Percentiles rank a stretch among this genome's conserved stretches.
phyloP scores from a whole-genome alignment of 2,888 invertebrate genomes.

The Heliconius ethilla region DNA sequence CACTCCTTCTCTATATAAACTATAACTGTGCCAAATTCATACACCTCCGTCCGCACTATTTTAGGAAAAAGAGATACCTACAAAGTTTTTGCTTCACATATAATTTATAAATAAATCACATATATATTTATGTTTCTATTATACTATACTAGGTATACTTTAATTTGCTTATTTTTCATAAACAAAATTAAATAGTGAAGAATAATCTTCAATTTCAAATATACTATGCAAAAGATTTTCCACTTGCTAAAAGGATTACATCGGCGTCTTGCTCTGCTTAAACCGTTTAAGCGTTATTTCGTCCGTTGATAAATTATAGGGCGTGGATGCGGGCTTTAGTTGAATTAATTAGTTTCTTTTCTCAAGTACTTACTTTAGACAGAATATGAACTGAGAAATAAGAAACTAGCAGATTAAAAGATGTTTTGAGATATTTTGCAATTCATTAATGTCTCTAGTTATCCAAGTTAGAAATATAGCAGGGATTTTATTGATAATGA shows the following conservation, averaged over 20 bases:
- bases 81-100: too few relatives aligned
- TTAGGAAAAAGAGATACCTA: too few relatives aligned
- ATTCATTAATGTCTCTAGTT: background rate
- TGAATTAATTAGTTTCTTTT: conserved; percentile 51
- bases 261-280: conserved; percentile 47
- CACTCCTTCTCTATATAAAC: too few relatives aligned
- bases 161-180: background rate
- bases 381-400: conserved; percentile 32
- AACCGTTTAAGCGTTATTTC: conserved; percentile 47
- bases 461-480: background rate
- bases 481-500: background rate
- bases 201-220: conserved; percentile 10
- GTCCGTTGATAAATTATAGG: conserved; percentile 49
- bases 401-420: conserved; percentile 22
- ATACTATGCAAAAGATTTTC: conserved; percentile 40
- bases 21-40: too few relatives aligned
- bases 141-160: background rate
- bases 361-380: conserved; percentile 21
- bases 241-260: conserved; percentile 47
- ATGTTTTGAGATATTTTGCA: conserved; percentile 1
- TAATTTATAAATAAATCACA: too few relatives aligned
- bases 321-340: conserved; percentile 45
- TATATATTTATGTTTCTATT: too few relatives aligned
- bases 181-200: background rate
- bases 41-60: too few relatives aligned